phyloP scores from a whole-genome alignment of 37 sponge, comb jelly and placozoan species.

The Axinella damicornis region DNA sequence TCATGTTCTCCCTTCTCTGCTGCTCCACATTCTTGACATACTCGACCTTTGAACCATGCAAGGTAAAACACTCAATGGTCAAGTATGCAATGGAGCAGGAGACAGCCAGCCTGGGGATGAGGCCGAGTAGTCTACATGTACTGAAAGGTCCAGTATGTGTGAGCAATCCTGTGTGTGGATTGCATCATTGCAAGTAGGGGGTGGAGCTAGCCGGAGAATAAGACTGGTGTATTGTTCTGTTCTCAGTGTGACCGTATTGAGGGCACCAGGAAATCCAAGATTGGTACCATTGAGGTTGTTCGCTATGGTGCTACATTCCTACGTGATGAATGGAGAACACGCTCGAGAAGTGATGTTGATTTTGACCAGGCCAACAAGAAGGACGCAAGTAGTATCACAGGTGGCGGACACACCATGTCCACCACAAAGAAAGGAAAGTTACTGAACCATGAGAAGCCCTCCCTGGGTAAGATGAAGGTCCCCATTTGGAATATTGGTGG shows the following conservation, averaged over 20 bases:
- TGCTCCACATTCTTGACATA: no score
- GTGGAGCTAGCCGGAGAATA: neutral
- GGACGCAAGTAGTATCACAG: constrained; percentile 4
- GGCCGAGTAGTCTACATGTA: no score
- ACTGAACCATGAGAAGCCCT: neutral
- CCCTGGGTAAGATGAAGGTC: neutral
- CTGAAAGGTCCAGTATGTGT: no score
- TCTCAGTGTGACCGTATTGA: constrained; percentile 12
- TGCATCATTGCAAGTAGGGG: neutral
- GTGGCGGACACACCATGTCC: neutral
- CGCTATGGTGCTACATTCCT: constrained; percentile 6
- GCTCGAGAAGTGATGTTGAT: no score
- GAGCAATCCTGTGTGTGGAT: no score
- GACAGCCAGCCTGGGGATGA: no score
- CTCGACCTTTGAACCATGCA: no score
- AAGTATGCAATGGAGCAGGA: no score
- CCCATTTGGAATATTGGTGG: constrained; percentile 7
- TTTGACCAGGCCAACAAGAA: constrained; percentile 44
- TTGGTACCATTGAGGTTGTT: constrained; percentile 7
- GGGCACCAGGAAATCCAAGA: neutral
- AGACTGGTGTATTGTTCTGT: neutral
- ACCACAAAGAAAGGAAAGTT: constrained; percentile 8
- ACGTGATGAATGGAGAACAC: constrained; percentile 10
- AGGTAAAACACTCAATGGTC: no score
- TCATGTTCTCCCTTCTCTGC: no score